Evolutionary conservation across 2,797 vertebrate species (phyloP).

Genomic region (Oreortyx pictus): DNA sequence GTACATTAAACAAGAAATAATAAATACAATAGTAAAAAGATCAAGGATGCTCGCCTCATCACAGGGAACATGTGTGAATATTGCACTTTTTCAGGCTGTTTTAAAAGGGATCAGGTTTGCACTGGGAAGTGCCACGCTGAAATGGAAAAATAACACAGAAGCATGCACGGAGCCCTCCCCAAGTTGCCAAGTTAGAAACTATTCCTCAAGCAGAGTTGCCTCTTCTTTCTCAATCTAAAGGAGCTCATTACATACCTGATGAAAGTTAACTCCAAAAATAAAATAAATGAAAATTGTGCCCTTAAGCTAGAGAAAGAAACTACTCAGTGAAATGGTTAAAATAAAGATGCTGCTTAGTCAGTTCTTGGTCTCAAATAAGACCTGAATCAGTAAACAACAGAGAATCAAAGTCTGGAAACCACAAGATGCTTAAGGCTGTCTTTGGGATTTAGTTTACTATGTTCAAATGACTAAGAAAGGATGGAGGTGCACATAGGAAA

Average conservation of each 20-base stretch:
- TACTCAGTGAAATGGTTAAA: not conserved
- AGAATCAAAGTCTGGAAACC: not conserved
- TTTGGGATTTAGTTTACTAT: not conserved
- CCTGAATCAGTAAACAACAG: not conserved
- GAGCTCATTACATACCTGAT: not conserved
- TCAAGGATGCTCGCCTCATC: not conserved
- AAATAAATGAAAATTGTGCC: not conserved
- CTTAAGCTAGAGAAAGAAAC: not conserved
- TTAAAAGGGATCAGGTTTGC: not conserved
- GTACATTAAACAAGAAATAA: slow-evolving; percentile 7
- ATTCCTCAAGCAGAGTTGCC: not conserved
- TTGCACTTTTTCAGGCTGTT: not conserved
- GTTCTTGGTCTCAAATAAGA: not conserved
- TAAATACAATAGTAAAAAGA: not conserved
- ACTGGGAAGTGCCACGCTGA: not conserved
- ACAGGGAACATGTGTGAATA: rapidly evolving
- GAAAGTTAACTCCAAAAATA: slow-evolving; percentile 16
- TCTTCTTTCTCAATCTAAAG: not conserved
- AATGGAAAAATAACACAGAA: not conserved
- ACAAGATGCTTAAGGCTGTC: not conserved
- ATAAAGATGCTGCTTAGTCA: not conserved
- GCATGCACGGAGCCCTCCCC: not conserved
- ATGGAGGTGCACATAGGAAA: not conserved
- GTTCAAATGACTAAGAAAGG: not conserved
- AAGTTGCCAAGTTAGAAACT: not conserved